phyloP scores from a whole-genome alignment of 1,140 invertebrate genomes.

The Linepithema humile region DNA sequence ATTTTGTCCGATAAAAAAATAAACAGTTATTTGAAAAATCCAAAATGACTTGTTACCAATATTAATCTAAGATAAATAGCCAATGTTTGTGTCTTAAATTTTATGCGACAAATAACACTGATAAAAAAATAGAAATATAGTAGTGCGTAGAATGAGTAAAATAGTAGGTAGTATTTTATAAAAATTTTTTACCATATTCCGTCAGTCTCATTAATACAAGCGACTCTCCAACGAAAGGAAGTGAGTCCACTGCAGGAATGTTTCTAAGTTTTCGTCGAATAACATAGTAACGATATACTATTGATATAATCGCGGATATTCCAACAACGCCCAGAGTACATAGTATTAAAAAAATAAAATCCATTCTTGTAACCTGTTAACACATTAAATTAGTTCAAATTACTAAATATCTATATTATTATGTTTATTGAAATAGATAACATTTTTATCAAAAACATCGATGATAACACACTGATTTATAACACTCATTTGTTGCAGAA shows the following conservation, averaged over 20 bases:
- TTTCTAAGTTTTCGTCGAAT: conserved; percentile 55
- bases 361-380: conserved; percentile 24
- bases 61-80: not conserved
- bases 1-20: no score
- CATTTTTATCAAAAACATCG: not conserved
- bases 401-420: no score
- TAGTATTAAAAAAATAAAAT: conserved; percentile 24
- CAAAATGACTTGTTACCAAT: no score
- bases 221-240: conserved; percentile 62
- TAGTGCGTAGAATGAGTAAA: no score
- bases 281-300: conserved; percentile 27
- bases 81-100: not conserved
- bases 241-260: conserved; percentile 49
- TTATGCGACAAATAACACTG: no score
- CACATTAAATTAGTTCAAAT: not conserved
- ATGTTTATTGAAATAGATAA: no score
- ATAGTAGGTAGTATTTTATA: not conserved
- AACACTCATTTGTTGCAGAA: no score
- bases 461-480: not conserved
- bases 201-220: conserved; percentile 31
- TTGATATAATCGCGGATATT: not conserved
- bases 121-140: not conserved
- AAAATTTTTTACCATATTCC: conserved; percentile 75
- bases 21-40: no score
- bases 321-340: not conserved